Base-by-base conservation (phyloP, 2,113 vertebrate species). In the Phrynosoma blainvillii region DNA sequence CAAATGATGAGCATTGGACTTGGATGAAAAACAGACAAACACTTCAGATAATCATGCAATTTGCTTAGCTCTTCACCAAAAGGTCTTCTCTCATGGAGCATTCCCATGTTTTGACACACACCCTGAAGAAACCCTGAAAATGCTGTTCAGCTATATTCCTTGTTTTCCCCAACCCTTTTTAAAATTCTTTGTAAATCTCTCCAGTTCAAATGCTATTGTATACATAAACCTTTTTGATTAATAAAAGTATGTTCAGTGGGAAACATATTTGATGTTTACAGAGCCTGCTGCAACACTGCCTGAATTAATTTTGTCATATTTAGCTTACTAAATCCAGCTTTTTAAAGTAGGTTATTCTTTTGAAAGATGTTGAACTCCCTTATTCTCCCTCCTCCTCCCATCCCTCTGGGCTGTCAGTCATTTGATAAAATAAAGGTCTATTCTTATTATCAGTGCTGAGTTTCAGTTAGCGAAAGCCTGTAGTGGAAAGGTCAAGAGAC, bases 361-460 rank as follows among this genome's bases (percentile, higher is more conserved):
- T 91, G 90, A 91, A 92, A 94, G 90, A 68, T 79, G 0, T 0
- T 42, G 40, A 14, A 3, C 70, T 30, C 52, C 6, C 18, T 65
- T 27, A 16, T 36, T 62, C n/a, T 40, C 52, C 23, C 52, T 36
- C 70, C 16, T 20, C 42, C 42, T 30, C 66, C 27, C 59, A 32
- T 68, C 88, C 89, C 89, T 91, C 84, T 88, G 81, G 88, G 85
- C 84, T 93, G 84, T 91, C 93, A 93, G 82, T 93, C 89, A 92
- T 80, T 42, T 88, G 81, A 87, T 90, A 93, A 95, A 95, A 94
- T 91, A 93, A 89, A 94, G 92, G 89, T 88, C 93, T 95, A 91
- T 93, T 93, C 88, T 88, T 93, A 89, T 93, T 94, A 93, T 90
- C 90, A 84, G 71, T 74, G 52, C 21, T 0, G 18, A 96, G 90